A percentile compares a stretch with the other conserved stretches of the same genome.
Evolutionary conservation across 2,113 vertebrate species (phyloP).

Genomic region (Rhipidura dahli): DNA sequence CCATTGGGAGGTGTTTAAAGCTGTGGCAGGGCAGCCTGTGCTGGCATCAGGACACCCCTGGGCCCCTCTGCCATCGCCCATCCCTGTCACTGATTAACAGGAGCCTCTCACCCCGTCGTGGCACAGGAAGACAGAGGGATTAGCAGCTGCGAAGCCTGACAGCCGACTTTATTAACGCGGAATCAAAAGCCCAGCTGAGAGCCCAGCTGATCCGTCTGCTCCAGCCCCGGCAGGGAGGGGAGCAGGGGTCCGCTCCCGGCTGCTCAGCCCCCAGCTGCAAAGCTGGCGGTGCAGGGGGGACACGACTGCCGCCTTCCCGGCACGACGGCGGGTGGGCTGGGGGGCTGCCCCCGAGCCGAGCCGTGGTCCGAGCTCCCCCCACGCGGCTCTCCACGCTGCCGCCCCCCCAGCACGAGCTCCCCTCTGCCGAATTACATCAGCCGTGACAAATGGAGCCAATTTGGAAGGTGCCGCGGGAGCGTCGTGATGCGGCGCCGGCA

Average conservation of each 20-base stretch:
- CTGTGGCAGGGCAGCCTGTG: neutral
- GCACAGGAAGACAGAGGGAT: neutral
- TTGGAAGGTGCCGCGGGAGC: conserved; percentile 14
- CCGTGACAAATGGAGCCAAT: conserved; percentile 23
- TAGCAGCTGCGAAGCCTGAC: conserved; percentile 34
- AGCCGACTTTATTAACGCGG: conserved; percentile 42
- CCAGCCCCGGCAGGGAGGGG: neutral
- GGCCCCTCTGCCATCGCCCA: accelerated
- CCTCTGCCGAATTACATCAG: conserved; percentile 24
- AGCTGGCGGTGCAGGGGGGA: neutral
- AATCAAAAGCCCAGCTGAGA: conserved; percentile 58
- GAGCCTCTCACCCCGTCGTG: neutral
- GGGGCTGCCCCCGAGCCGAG: neutral
- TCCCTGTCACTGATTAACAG: neutral
- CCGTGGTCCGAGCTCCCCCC: neutral
- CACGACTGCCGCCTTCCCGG: neutral
- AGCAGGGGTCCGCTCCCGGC: neutral
- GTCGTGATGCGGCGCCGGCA: neutral
- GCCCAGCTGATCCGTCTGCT: conserved; percentile 38
- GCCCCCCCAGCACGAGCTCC: conserved; percentile 43
- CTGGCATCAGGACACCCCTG: neutral
- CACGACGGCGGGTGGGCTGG: neutral
- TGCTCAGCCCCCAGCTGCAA: neutral
- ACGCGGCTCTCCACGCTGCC: neutral
- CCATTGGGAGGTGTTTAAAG: neutral